Evolutionary conservation across 2,113 vertebrate species (phyloP).

Genomic region (Origma solitaria): DNA sequence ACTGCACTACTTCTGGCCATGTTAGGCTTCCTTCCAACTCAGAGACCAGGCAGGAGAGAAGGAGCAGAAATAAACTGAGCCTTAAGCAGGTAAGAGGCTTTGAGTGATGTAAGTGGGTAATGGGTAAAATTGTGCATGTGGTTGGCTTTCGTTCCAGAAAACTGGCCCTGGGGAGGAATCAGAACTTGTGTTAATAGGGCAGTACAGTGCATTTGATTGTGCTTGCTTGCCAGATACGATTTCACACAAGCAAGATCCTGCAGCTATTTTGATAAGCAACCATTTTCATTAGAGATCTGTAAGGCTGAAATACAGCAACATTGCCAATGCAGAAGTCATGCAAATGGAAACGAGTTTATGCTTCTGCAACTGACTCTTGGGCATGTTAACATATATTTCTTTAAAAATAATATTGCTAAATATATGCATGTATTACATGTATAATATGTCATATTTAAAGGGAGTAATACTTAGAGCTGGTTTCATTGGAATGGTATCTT

Average conservation of each 20-base stretch:
- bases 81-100: neutral
- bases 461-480: neutral
- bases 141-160: neutral
- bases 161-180: neutral
- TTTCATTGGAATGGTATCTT: neutral
- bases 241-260: neutral
- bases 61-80: neutral
- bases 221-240: neutral
- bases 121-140: neutral
- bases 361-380: accelerated
- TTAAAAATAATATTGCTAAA: neutral
- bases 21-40: neutral
- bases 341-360: neutral
- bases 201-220: neutral
- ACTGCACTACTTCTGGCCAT: neutral
- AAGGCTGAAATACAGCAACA: neutral
- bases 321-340: neutral
- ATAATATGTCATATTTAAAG: neutral
- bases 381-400: neutral
- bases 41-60: neutral
- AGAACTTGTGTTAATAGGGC: neutral
- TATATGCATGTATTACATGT: neutral
- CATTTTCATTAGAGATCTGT: neutral
- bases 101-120: neutral
- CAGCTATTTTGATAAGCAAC: neutral